phyloP scores from a whole-genome alignment of 2,113 vertebrate species.

The Anser cygnoides region DNA sequence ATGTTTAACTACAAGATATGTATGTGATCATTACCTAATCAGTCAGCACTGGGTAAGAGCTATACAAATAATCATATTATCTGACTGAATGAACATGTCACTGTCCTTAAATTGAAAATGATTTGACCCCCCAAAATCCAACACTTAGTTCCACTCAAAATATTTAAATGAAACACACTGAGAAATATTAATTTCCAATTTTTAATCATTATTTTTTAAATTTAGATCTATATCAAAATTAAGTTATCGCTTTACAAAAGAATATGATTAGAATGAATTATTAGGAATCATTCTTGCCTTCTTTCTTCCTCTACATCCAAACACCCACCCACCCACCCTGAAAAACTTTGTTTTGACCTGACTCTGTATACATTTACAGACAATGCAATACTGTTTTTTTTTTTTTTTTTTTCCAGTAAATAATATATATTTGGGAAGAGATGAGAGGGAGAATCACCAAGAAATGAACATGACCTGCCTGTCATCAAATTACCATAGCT shows the following conservation, averaged over 20 bases:
- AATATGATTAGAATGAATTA: neutral
- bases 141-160: accelerated
- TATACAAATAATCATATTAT: neutral
- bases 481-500: neutral
- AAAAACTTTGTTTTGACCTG: neutral
- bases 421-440: neutral
- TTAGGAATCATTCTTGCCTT: neutral
- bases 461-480: neutral
- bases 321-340: too few species aligned
- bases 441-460: neutral
- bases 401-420: neutral
- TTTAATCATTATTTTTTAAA: neutral
- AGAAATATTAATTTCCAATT: neutral
- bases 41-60: neutral
- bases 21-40: neutral
- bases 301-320: neutral
- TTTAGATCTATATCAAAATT: neutral
- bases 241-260: neutral
- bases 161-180: neutral
- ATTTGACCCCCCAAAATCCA: neutral
- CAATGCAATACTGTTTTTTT: neutral
- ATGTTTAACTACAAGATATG: neutral
- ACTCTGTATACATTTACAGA: neutral
- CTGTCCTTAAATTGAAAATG: neutral
- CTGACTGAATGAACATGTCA: neutral